phyloP scores from a whole-genome alignment of 2,113 vertebrate genomes.

The Delphinapterus leucas region DNA sequence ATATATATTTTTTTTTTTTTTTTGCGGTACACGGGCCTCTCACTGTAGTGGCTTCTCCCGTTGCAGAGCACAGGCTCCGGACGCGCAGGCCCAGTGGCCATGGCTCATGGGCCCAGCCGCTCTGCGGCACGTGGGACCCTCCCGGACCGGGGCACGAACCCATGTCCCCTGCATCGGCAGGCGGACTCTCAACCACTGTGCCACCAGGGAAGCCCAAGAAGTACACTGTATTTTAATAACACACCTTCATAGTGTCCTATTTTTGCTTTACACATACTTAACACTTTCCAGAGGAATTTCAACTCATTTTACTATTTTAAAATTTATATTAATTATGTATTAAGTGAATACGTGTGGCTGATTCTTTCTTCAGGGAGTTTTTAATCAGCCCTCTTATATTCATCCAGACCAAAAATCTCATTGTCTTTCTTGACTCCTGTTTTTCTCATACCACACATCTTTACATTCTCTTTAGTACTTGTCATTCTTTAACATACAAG shows the following conservation, averaged over 20 bases:
- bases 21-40: too few species aligned
- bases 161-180: too few species aligned
- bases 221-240: constrained; percentile 61
- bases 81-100: too few species aligned
- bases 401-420: constrained; percentile 13
- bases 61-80: too few species aligned
- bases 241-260: constrained; percentile 43
- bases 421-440: constrained; percentile 27
- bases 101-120: too few species aligned
- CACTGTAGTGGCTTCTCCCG: too few species aligned
- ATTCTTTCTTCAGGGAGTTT: constrained; percentile 51
- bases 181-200: too few species aligned
- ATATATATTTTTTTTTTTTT: too few species aligned
- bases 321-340: constrained; percentile 67
- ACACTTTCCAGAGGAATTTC: constrained; percentile 63
- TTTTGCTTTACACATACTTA: constrained; percentile 65
- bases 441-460: not conserved
- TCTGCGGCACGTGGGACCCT: too few species aligned
- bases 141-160: too few species aligned
- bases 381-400: constrained; percentile 50
- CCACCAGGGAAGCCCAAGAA: not conserved
- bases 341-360: constrained; percentile 56
- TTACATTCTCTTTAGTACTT: not conserved
- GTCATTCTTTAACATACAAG: not conserved
- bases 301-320: constrained; percentile 60